Evolutionary conservation across 37 sponge, comb jelly and placozoan species (phyloP), one percentile per base, ranked within the genome.

Genomic region (Haliclona indistincta): DNA sequence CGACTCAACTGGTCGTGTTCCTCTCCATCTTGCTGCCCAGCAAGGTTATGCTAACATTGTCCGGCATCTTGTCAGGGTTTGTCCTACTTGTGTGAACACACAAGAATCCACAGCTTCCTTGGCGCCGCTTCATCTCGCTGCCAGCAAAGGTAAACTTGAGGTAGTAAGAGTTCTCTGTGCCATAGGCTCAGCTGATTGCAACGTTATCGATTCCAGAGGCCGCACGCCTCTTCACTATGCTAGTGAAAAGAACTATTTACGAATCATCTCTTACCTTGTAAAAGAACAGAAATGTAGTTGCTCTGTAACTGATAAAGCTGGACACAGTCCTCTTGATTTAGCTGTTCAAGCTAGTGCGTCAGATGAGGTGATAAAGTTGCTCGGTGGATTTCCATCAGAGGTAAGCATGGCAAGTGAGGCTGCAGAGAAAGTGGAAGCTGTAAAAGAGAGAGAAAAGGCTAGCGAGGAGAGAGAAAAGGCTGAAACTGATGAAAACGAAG

Each of bases 41-140:
- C 40, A 39, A 4, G 82, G 82, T 28, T 73, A 66, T 53, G 54
- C 63, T 34, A 43, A 72, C 33, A 73, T 70, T 37, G 82, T 81
- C 1, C 61, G 73, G 43, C 66, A 64, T 23, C 56, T 81, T 2
- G 56, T 75, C 0, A 30, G n/a, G 30, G 77, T 65, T 25, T 66
- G 74, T 13, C 74, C 72, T 37, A 56, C 72, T 38, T 54, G 51
- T 28, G 51, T 25, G 22, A 62, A 79, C 35, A 42, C 53, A 73
- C 73, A 64, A 22, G 54, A 64, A 7, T 4, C 56, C 1, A 81
- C 66, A 41, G 38, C 82, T 30, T 2, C 34, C 3, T 29, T 47
- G 5, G 37, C 62, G 53, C 45, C 33, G 1, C 80, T 58, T n/a
- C 60, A 77, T 66, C 34, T 40, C 30, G 60, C 70, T 4, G 70